Conservation (phyloP, 2,113 vertebrate species). For the Toxostoma redivivum region DNA sequence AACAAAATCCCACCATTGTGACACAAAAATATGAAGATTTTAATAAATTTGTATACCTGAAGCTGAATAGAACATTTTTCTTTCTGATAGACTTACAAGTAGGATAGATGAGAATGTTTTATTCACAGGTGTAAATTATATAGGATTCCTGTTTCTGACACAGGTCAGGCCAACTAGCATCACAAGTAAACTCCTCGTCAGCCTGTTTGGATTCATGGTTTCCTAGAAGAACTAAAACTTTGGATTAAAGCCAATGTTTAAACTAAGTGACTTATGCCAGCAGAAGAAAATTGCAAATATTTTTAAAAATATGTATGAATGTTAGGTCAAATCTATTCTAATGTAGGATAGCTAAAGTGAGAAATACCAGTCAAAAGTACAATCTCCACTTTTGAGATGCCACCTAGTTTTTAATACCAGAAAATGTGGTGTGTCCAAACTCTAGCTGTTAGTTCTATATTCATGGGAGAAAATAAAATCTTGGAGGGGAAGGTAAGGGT, state of each 20-base stretch:
- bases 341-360: not conserved
- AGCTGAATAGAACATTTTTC: not conserved
- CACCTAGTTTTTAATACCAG: not conserved
- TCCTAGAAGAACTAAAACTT: not conserved
- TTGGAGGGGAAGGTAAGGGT: not conserved
- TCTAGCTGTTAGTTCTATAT: not conserved
- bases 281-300: not conserved
- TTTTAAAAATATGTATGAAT: rapidly evolving
- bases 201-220: not conserved
- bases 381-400: not conserved
- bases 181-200: not conserved
- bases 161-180: not conserved
- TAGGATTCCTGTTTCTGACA: not conserved
- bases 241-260: not conserved
- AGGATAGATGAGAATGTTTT: not conserved
- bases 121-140: not conserved
- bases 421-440: not conserved
- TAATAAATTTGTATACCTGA: not conserved
- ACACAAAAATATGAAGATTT: not conserved
- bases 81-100: not conserved
- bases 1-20: not conserved
- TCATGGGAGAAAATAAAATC: not conserved
- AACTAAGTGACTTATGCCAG: not conserved
- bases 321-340: not conserved
- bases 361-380: not conserved